Base-by-base conservation (phyloP, 2,113 vertebrate genomes). In the Mustela lutreola region DNA sequence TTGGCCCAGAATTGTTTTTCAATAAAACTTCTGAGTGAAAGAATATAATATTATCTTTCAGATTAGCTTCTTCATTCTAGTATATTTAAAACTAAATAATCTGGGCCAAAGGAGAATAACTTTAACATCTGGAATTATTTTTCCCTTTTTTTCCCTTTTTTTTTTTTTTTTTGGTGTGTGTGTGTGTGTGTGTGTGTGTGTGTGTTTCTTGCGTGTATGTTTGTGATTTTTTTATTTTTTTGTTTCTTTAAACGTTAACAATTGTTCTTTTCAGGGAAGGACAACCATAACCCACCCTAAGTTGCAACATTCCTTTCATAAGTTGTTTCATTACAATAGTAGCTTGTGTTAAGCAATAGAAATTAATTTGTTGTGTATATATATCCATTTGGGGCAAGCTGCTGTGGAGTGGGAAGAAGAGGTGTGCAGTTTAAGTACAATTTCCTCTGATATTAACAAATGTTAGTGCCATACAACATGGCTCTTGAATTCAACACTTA, bases 301-400 rank as follows among this genome's bases (percentile, higher is more conserved):
- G 98, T 99, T 99, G 98, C 98, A 99, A 99, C 99, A 99, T 99
- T 98, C 97, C 97, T 98, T 98, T 98, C 99, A 99, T 99, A 97
- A 99, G 21, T 98, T 99, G 98, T 97, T 98, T 98, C 99, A 99
- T 99, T 99, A 98, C 90, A 98, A 98, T 97, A 98, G 95, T 98
- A 99, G 98, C 98, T 92, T 98, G 98, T 99, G 98, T 99, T 98
- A 97, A 98, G 5, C 97, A 95, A 93, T 98, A 99, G 98, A 99
- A 97, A 98, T 97, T 97, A 97, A 7, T 97, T 97, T 98, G 97
- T 98, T 97, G 82, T 98, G 96, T 99, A 97, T 97, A 97, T 97
- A 96, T 98, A 97, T 98, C 82, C 97, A 97, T 98, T 98, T 98
- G 98, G 98, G 99, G 98, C 99, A 99, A 99, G 99, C 99, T 99